These are phyloP conservation scores for Sarcophaga peregrina DNA, from an alignment of 1,140 invertebrate genomes.

Conservation along the genomic window DNA sequence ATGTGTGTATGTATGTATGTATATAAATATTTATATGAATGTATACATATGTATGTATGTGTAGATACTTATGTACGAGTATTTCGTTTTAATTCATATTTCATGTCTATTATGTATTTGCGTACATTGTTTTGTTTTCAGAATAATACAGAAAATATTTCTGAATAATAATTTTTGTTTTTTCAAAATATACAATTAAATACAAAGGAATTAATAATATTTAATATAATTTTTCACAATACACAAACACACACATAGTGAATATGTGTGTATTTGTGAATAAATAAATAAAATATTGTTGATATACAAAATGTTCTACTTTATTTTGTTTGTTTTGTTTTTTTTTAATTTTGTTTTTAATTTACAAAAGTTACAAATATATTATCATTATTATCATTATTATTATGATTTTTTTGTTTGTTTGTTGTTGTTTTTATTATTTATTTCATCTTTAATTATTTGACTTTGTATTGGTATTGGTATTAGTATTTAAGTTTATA, in stretches of 20 bases:
- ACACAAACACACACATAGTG: neutral
- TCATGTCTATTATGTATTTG: neutral
- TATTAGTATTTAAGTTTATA: too few species aligned
- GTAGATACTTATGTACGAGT: too few species aligned
- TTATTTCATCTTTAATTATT: too few species aligned
- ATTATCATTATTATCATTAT: too few species aligned
- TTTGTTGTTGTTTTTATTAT: too few species aligned
- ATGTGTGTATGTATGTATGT: slow-evolving; percentile 21
- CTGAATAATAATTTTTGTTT: slow-evolving; percentile 17
- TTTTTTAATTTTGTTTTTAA: neutral
- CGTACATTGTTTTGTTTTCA: neutral
- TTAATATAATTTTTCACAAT: neutral
- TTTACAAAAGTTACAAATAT: too few species aligned
- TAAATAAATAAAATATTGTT: neutral
- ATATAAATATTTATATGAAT: slow-evolving; percentile 37
- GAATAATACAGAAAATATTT: neutral
- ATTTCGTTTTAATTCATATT: neutral
- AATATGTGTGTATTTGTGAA: neutral
- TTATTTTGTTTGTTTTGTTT: neutral
- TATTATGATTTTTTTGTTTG: too few species aligned
- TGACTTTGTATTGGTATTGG: too few species aligned
- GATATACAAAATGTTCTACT: neutral
- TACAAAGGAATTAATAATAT: neutral
- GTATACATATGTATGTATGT: slow-evolving; percentile 9
- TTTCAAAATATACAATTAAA: slow-evolving; percentile 27